phyloP scores from a whole-genome alignment of 2,888 invertebrate genomes.

The Rutpela maculata region DNA sequence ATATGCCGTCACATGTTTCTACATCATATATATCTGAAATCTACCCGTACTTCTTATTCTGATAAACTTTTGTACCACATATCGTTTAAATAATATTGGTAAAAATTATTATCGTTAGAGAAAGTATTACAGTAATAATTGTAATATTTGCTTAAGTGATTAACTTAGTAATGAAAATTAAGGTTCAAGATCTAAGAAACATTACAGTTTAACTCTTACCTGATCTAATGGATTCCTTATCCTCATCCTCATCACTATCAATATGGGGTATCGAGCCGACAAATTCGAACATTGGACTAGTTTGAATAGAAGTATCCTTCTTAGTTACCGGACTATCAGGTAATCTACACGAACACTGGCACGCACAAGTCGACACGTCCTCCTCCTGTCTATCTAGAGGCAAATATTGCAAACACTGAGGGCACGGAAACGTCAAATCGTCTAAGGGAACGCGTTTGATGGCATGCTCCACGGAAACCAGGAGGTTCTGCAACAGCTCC shows the following conservation, averaged over 20 bases:
- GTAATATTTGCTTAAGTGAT: too few species aligned
- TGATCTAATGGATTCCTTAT: slow-evolving; percentile 69
- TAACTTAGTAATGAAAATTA: too few species aligned
- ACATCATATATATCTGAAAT: too few species aligned
- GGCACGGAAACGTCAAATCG: slow-evolving; percentile 80
- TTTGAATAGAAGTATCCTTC: slow-evolving; percentile 74
- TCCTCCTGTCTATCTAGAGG: slow-evolving; percentile 71
- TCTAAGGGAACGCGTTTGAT: slow-evolving; percentile 81
- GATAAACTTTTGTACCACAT: too few species aligned
- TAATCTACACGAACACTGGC: slow-evolving; percentile 70
- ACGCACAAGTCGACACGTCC: slow-evolving; percentile 66
- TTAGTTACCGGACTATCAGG: slow-evolving; percentile 68
- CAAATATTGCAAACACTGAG: slow-evolving; percentile 73
- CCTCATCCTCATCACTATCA: slow-evolving; percentile 83
- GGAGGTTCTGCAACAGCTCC: slow-evolving; percentile 79
- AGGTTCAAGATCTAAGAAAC: too few species aligned
- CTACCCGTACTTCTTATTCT: too few species aligned
- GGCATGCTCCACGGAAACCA: slow-evolving; percentile 82
- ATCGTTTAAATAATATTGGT: too few species aligned
- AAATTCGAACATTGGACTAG: slow-evolving; percentile 79
- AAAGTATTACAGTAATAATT: too few species aligned
- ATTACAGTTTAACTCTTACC: slow-evolving; percentile 65
- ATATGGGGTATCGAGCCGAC: slow-evolving; percentile 83
- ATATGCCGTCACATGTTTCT: too few species aligned
- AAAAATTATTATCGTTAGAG: too few species aligned